Base-by-base conservation (phyloP, 2,888 invertebrate species). In the Mylabris sibirica region DNA sequence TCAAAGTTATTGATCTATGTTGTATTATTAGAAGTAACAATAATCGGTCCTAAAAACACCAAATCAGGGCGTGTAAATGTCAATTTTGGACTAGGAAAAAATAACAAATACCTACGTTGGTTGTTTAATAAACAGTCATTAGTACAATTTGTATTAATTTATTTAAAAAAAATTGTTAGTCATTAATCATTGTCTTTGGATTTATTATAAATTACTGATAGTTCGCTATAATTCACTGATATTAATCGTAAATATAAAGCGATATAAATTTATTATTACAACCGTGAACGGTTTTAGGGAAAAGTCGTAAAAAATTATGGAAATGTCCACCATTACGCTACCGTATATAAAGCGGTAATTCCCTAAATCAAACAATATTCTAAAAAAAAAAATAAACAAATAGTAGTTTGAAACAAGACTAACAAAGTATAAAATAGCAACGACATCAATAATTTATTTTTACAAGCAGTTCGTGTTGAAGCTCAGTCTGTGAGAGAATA, bases 121-220 rank as follows among this genome's bases (percentile, higher is more conserved):
- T 17, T 20, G 49, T 49, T 49, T 49, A 20, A 49, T 49, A 49
- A 49, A 49, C 49, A 49, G 6, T 20, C 49, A 49, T 49, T 49
- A 49, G 22, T 49, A 49, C 49, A 20, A 44, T 44, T 44, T 44
- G n/a, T 44, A 17, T 44, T 17, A 20, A 20, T 49, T 49, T 20
- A 49, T 49, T 49, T 44, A 44, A 1, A 49, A 20, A 20, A 49
- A 49, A 20, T 8, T 9, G 20, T 9, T 17, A 4, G 20, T 49
- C 49, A 49, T 22, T 22, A 49, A 49, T 49, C 44, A 49, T 49
- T 9, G 17, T 49, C 30, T 49, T 20, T 20, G 17, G 6, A 17
- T 20, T 49, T 49, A 17, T 49, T 20, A 9, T 49, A 49, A 49
- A 49, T 49, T 49, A 49, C 17, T 49, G 17, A 20, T 41, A 41